Base-by-base conservation (phyloP, 2,113 vertebrate genomes). In the Balaeniceps rex region DNA sequence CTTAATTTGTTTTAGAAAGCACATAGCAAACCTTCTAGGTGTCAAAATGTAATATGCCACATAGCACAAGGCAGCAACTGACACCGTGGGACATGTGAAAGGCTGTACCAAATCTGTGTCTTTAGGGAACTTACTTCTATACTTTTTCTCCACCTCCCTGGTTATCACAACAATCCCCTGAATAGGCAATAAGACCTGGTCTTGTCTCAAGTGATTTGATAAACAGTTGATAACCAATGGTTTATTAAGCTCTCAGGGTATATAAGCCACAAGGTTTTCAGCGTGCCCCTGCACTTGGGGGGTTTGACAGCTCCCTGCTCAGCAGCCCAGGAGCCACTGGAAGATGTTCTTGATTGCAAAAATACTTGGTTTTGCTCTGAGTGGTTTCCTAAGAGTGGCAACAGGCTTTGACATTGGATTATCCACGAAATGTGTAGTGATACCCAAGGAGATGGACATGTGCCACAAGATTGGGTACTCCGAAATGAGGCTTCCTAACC, bases 401-500 rank as follows among this genome's bases (percentile, higher is more conserved):
- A 63, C 83, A 47, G 97, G 98, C 19, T 99, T 99, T 57, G 99
- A 99, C 96, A 93, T 99, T 92, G 98, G 99, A 69, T 98, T 99
- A 98, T 98, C 99, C 51, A 99, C 99, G 0, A 99, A 98, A 76
- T 99, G 99, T 21, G 98, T 99, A 22, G 23, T 97, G 52, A 99
- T 99, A 81, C 99, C 99, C 19, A 97, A 96, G 91, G 98, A 99
- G 96, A 98, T 99, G 98, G 97, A 88, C 60, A 97, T 99, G 82
- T 99, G 99, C 96, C 97, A 98, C 69, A 97, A 98, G 14, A 98
- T 98, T 13, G 99, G 98, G 47, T 99, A 99, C 93, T 98, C 98
- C 0, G 99, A 99, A 97, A 99, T 99, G 99, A 97, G 99, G 31
- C 97, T 99, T 81, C 99, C 99, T 51, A 99, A 99, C 95, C 98